Conservation (phyloP, 2,797 vertebrate genomes). For the Lindbergichthys nudifrons region DNA sequence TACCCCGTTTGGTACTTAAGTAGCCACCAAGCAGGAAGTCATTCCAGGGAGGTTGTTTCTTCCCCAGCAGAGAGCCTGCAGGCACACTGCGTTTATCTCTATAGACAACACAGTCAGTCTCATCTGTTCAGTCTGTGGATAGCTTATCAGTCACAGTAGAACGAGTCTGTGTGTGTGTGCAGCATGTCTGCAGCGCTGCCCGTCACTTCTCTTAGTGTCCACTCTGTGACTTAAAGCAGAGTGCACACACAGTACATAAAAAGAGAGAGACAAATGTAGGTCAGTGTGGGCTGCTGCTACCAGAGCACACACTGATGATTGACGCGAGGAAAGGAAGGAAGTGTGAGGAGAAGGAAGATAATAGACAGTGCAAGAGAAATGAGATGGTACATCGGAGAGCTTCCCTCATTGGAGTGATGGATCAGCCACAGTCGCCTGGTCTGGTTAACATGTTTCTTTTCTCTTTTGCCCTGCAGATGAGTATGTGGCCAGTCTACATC, state of each 20-base stretch:
- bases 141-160: constrained; percentile 43
- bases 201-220: constrained; percentile 10
- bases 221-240: constrained; percentile 18
- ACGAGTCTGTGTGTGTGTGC: constrained; percentile 7
- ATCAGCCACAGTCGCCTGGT: constrained; percentile 11
- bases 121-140: constrained; percentile 27
- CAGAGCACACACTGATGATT: constrained; percentile 27
- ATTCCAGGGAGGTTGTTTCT: constrained; percentile 19
- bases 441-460: constrained; percentile 12
- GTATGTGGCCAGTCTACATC: constrained; percentile 98
- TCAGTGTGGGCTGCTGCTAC: constrained; percentile 54
- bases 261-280: constrained; percentile 74
- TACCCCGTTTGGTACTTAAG: constrained; percentile 18
- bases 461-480: constrained; percentile 85
- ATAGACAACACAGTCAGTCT: constrained; percentile 8
- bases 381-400: background rate
- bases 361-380: background rate
- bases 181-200: constrained; percentile 22
- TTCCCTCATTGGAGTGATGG: constrained; percentile 29
- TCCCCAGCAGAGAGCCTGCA: constrained; percentile 16
- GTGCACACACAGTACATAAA: constrained; percentile 34
- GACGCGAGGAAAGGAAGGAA: background rate
- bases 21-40: constrained; percentile 35
- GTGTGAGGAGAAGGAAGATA: background rate
- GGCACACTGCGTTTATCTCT: constrained; percentile 25